Conservation (phyloP, 2,888 invertebrate genomes). For the Tipula unca region DNA sequence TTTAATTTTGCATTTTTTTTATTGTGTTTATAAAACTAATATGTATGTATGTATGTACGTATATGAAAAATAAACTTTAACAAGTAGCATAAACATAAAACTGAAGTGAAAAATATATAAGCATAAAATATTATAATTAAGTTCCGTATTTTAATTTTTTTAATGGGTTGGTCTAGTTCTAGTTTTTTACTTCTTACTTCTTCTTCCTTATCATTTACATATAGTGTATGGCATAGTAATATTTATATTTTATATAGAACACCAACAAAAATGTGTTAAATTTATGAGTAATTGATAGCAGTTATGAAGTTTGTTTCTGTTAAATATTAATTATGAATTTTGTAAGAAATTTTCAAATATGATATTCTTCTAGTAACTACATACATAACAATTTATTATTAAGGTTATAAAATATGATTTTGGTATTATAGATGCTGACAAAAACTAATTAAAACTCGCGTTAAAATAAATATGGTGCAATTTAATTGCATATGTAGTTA, state of each 20-base stretch:
- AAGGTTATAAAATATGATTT: too few relatives aligned
- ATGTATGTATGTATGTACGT: too few relatives aligned
- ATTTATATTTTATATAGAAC: not conserved
- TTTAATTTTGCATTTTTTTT: not conserved
- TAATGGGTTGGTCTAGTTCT: slow-evolving; percentile 14
- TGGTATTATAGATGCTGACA: too few relatives aligned
- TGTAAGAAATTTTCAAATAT: not conserved
- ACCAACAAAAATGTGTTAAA: not conserved
- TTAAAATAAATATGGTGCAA: too few relatives aligned
- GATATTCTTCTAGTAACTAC: too few relatives aligned
- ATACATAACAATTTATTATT: too few relatives aligned
- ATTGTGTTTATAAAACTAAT: not conserved
- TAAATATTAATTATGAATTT: not conserved
- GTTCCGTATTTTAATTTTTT: slow-evolving; percentile 8
- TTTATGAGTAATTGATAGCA: not conserved
- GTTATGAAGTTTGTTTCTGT: not conserved
- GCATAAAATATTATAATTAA: slow-evolving; percentile 8
- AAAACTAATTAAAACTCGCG: too few relatives aligned
- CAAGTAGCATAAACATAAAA: slow-evolving; percentile 14
- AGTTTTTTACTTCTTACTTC: not conserved
- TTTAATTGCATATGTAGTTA: too few relatives aligned
- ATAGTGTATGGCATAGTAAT: not conserved
- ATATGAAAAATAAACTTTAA: not conserved
- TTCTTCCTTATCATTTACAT: not conserved
- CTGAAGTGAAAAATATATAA: not conserved